phyloP scores from a whole-genome alignment of 2,113 vertebrate genomes.

The Campylomormyrus tamandua region DNA sequence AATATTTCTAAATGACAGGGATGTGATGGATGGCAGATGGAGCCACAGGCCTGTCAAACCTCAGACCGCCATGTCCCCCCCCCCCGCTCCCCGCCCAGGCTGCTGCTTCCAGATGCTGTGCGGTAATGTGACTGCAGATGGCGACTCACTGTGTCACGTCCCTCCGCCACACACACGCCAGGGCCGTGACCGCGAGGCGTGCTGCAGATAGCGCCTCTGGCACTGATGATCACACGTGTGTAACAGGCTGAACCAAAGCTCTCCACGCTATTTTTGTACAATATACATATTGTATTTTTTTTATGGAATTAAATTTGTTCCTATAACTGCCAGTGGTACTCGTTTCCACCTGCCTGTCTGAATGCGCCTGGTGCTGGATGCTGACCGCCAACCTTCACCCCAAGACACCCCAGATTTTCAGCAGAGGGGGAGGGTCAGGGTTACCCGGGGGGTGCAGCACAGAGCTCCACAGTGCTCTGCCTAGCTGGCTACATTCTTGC shows the following conservation, averaged over 20 bases:
- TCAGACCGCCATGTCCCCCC: neutral
- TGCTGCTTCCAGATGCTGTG: neutral
- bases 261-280: constrained; percentile 99
- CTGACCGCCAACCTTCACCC: neutral
- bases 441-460: neutral
- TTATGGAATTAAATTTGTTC: constrained; percentile 97
- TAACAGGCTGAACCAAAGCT: constrained; percentile 93
- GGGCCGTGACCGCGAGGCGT: neutral
- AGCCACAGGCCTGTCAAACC: neutral
- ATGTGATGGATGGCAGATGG: neutral
- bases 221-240: constrained; percentile 76
- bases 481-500: constrained; percentile 54
- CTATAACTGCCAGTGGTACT: constrained; percentile 60
- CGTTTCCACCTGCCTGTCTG: neutral
- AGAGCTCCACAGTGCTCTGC: constrained; percentile 22
- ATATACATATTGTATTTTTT: constrained; percentile 99
- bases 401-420: neutral
- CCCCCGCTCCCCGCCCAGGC: neutral
- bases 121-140: neutral
- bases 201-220: too few relatives aligned
- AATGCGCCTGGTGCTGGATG: neutral
- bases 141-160: neutral
- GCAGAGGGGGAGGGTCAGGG: neutral
- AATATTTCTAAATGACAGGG: neutral
- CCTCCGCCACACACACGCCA: neutral